Evolutionary conservation across 2,113 vertebrate genomes (phyloP).

Genomic region (Mustela lutreola): DNA sequence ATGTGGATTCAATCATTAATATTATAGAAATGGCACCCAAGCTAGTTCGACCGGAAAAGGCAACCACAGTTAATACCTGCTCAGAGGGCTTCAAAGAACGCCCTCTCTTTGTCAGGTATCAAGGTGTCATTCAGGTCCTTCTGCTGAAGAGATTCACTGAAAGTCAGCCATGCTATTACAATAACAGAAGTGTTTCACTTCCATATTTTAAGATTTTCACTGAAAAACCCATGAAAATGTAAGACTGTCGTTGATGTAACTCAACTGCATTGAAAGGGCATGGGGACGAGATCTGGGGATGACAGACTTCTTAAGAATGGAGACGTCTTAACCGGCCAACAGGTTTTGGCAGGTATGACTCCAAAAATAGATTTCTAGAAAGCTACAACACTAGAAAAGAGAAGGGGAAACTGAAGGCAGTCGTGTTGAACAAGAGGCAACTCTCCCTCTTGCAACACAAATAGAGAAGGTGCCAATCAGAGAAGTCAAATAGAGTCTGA

Average conservation of each 20-base stretch:
- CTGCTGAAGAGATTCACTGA: background rate
- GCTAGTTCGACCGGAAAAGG: background rate
- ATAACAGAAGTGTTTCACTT: background rate
- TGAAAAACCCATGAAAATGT: background rate
- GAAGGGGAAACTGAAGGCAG: background rate
- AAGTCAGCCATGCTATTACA: background rate
- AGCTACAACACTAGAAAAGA: constrained; percentile 1
- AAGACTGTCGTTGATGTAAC: background rate
- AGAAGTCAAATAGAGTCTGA: constrained; percentile 75
- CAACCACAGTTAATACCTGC: background rate
- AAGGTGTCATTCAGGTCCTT: background rate
- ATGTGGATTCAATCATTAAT: background rate
- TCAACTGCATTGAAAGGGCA: background rate
- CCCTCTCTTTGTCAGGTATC: background rate
- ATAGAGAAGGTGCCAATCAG: constrained; percentile 75
- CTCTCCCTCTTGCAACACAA: constrained; percentile 28
- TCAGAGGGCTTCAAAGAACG: background rate
- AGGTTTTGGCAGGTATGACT: constrained; percentile 38
- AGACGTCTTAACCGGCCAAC: background rate
- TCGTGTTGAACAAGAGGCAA: constrained; percentile 75
- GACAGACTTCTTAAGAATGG: background rate
- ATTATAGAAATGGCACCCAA: background rate
- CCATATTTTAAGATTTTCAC: background rate
- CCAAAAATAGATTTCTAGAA: background rate
- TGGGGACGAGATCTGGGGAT: background rate